Evolutionary conservation across 1,140 invertebrate species (phyloP), one percentile per base, ranked within the genome.

Genomic region (Zaprionus ghesquierei): DNA sequence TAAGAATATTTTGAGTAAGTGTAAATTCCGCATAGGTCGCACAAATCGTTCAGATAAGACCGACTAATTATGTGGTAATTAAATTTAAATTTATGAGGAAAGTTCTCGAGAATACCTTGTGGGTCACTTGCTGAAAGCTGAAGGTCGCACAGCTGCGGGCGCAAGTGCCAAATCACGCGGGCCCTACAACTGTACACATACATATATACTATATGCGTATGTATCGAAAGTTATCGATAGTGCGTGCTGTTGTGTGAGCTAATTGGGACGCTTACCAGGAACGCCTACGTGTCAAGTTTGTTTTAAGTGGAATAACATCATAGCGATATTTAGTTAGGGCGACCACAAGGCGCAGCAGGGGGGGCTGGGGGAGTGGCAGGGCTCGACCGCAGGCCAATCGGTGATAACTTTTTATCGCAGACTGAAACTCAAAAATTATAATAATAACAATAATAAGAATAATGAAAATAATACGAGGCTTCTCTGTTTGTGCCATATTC

Each of bases 391-490:
- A 73, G 23, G 22, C 15, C 41, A 73, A 73, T 73, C 70, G 25
- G 38, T 68, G 54, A 66, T 66, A 72, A 53, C 35, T 54, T 60
- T 64, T 55, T 73, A 73, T 73, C 70, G 38, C 51, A 44, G 13
- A 64, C 20, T 59, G 44, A 2, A 18, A 9, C 15, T 31, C 22
- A 35, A 66, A 65, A 68, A 13, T 35, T 33, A 20, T 15, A 72
- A 71, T 20, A 59, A 22, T 38, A 33, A 46, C 8, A 72, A 71
- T 20, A 59, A 22, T 38, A 72, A 71, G n/a, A 59, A 22, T 38
- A 33, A 46, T 15, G 66, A 71, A n/a, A 59, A 22, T 38, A 33
- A 56, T 22, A 63, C 33, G 29, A 33, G 35, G 22, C 27, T 53
- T 53, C 35, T 27, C 15, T n/a, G 27, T 54, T 50, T 62, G 51